Base-by-base conservation (phyloP, 2,113 vertebrate species). In the Campylorhamphus procurvoides region DNA sequence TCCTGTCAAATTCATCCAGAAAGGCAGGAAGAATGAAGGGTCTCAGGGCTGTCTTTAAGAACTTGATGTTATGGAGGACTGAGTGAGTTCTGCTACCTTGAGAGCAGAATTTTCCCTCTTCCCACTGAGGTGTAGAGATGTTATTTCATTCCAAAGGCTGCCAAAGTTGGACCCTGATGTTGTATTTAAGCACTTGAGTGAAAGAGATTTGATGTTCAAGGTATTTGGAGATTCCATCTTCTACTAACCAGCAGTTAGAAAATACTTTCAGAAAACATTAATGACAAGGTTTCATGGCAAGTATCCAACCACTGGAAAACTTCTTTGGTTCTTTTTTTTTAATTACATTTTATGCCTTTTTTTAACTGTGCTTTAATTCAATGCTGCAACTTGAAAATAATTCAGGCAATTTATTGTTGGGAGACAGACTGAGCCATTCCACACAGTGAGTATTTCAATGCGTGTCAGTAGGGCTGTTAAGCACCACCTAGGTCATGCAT, bases 391-490 rank as follows among this genome's bases (percentile, higher is more conserved):
- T 87, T 56, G 66, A 46, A 90, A 95, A 87, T 92, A 84, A 81
- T 89, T 89, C 76, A 55, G 56, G 79, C 83, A 79, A 46, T 82
- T 92, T 84, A 46, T 44, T 71, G 44, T 82, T 52, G 52, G 58
- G 49, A 93, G 53, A 10, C 42, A 78, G 84, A 87, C 1, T n/a
- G 73, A 94, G 76, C 66, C 49, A 60, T 96, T 92, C 56, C 73
- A 69, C 72, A 58, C 79, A 89, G 27, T n/a, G 63, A 55, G 68
- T 52, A 63, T 94, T 92, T 84, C 93, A 81, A 69, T 83, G 92
- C 79, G 29, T 95, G 93, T 93, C 86, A 92, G 84, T 74, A 12
- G 74, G 76, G 50, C 40, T 81, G 19, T 86, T 92, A 90, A 93
- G 73, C 53, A 90, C 64, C 86, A 79, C 87, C 28, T 1, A 62